Evolutionary conservation across 2,113 vertebrate species (phyloP).

Genomic region (Excalfactoria chinensis): DNA sequence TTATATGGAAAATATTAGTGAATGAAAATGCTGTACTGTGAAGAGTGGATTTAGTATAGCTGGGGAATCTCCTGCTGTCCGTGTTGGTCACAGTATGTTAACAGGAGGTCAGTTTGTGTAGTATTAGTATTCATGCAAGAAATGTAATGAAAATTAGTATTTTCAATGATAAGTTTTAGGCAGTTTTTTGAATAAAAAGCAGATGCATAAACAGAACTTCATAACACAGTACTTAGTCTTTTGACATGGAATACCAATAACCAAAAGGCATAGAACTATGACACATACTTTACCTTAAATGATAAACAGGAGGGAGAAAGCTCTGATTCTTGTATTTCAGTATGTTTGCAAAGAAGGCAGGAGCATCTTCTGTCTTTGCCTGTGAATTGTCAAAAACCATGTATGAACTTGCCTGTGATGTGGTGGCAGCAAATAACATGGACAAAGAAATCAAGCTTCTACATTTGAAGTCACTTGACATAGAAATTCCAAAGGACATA

Average conservation of each 20-base stretch:
- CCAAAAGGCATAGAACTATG: too few relatives aligned
- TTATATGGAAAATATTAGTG: neutral
- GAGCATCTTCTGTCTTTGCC: conserved; percentile 89
- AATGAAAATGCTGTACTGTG: neutral
- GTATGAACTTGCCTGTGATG: conserved; percentile 93
- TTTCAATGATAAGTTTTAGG: neutral
- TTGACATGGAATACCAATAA: too few relatives aligned
- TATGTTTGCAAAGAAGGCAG: conserved; percentile 95
- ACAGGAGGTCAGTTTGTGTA: neutral
- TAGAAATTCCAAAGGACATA: conserved; percentile 92
- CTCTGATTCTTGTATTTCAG: conserved; percentile 71
- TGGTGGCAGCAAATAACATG: conserved; percentile 91
- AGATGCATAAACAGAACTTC: neutral
- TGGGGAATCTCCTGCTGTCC: neutral
- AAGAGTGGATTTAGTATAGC: neutral
- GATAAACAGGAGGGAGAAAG: neutral
- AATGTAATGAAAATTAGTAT: neutral
- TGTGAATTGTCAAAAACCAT: conserved; percentile 98
- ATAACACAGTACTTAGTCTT: too few relatives aligned
- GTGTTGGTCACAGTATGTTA: neutral
- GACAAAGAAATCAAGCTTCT: conserved; percentile 86
- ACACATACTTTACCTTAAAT: neutral
- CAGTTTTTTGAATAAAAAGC: neutral
- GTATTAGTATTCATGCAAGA: neutral
- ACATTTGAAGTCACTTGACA: conserved; percentile 93